Evolutionary conservation across 2,888 invertebrate genomes (phyloP).

Genomic region (Drosophila rubida): DNA sequence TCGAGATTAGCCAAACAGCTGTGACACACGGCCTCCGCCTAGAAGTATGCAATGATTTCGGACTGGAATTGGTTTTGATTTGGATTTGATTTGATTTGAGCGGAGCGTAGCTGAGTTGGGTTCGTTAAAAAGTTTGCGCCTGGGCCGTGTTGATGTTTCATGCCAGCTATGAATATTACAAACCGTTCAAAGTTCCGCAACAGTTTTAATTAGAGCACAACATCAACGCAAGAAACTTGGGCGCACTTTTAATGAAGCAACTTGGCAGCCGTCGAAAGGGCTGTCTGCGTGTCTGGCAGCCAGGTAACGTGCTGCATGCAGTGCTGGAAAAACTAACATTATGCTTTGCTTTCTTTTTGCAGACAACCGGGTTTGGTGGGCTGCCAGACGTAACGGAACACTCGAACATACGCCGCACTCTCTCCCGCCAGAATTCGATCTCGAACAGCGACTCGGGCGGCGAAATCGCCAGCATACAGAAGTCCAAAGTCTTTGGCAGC

Average conservation of each 20-base stretch:
- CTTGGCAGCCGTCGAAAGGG: constrained; percentile 31
- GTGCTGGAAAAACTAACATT: constrained; percentile 20
- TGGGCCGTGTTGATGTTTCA: constrained; percentile 66
- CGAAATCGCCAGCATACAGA: constrained; percentile 84
- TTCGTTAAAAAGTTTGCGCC: constrained; percentile 74
- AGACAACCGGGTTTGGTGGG: constrained; percentile 85
- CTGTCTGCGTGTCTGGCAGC: constrained; percentile 4
- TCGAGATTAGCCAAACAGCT: constrained; percentile 29
- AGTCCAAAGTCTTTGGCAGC: constrained; percentile 82
- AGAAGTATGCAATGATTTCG: constrained; percentile 49
- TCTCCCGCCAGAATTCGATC: constrained; percentile 84
- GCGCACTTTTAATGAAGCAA: constrained; percentile 76
- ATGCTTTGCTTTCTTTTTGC: constrained; percentile 25
- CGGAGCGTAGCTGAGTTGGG: constrained; percentile 59
- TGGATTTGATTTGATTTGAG: constrained; percentile 9
- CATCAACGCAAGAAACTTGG: constrained; percentile 71
- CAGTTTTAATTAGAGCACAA: constrained; percentile 76
- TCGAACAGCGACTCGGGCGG: constrained; percentile 84
- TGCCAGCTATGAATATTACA: constrained; percentile 70
- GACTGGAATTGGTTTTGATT: constrained; percentile 51
- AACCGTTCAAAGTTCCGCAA: constrained; percentile 56
- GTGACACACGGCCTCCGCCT: background rate
- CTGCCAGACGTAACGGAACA: constrained; percentile 85
- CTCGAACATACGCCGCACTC: constrained; percentile 84
- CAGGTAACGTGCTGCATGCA: constrained; percentile 39